Evolutionary conservation across 2,888 invertebrate species (phyloP), one percentile per base, ranked within the genome.

Genomic region (Drosophila anomelani): DNA sequence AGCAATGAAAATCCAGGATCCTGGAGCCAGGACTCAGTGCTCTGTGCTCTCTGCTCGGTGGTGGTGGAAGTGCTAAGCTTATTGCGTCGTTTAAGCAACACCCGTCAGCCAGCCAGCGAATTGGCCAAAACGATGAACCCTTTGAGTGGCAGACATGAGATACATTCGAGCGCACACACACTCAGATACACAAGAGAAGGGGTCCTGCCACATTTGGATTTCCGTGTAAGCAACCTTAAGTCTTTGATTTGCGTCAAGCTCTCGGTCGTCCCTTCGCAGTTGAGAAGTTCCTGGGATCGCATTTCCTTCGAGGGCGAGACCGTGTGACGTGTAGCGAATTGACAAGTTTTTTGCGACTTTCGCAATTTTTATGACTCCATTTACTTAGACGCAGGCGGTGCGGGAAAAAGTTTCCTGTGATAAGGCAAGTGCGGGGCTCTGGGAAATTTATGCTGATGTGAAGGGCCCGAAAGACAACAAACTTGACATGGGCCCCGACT

Each of bases 281-380:
- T 75, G 64, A 49, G 75, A 60, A 53, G 77, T 76, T 80, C 64
- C 77, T 72, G 61, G 73, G 41, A 70, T 56, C 58, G 67, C 55
- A 47, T 55, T 70, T 71, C 71, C 49, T 36, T 43, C 23, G 44
- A 10, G 36, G 43, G 41, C 51, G 44, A 39, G 59, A 34, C 69
- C 69, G 59, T 79, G 68, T 88, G 81, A 77, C 83, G 83, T 80
- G 83, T 81, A 83, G 71, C 84, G 81, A 84, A 85, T 85, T 77
- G 71, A 70, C 75, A 86, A 80, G 79, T 76, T 74, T 58, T 76
- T 79, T 83, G 78, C 76, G 78, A 78, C 79, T 79, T 80, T 77
- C 81, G 79, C 79, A 86, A 80, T 89, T 91, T 89, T 90, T 90
- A 90, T 90, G 89, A 81, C 90, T 91, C 80, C 88, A 90, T 91